These are phyloP conservation scores for Clarias macrocephalus DNA, from an alignment of 2,113 vertebrate genomes.

Conservation along the genomic window DNA sequence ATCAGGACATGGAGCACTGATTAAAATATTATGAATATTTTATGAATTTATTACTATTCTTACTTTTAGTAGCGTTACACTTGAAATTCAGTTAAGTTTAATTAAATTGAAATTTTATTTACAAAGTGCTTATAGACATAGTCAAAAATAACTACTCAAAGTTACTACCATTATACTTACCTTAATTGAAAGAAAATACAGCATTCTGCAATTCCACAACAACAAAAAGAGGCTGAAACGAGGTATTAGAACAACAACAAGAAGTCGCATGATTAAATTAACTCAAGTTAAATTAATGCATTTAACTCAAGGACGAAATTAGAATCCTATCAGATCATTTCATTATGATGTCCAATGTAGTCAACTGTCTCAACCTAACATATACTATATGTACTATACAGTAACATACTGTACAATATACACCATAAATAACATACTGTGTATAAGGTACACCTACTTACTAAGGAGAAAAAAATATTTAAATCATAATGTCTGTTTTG, in stretches of 20 bases:
- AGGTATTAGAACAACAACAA: not conserved
- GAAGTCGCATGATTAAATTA: not conserved
- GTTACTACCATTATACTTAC: not conserved
- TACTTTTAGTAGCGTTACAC: not conserved
- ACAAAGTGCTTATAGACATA: not conserved
- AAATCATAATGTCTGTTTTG: slow-evolving; percentile 3
- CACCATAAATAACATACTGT: not conserved
- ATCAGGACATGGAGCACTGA: not conserved
- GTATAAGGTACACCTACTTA: not conserved
- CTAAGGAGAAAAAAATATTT: not conserved
- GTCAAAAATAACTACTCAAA: not conserved
- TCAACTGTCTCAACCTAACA: not conserved
- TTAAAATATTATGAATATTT: not conserved
- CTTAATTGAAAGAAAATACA: not conserved
- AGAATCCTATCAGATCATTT: not conserved
- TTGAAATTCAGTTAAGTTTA: not conserved
- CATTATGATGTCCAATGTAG: not conserved
- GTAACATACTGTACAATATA: not conserved
- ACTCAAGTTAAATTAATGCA: too few relatives aligned
- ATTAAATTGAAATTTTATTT: not conserved
- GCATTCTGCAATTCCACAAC: not conserved
- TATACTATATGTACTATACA: not conserved
- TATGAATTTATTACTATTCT: not conserved
- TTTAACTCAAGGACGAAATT: not conserved
- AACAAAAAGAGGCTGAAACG: not conserved